A percentile compares a stretch with the other conserved stretches of the same genome.
These are phyloP conservation scores for Orchestia grillus DNA, from an alignment of 1,140 invertebrate genomes.

Conservation along the genomic window DNA sequence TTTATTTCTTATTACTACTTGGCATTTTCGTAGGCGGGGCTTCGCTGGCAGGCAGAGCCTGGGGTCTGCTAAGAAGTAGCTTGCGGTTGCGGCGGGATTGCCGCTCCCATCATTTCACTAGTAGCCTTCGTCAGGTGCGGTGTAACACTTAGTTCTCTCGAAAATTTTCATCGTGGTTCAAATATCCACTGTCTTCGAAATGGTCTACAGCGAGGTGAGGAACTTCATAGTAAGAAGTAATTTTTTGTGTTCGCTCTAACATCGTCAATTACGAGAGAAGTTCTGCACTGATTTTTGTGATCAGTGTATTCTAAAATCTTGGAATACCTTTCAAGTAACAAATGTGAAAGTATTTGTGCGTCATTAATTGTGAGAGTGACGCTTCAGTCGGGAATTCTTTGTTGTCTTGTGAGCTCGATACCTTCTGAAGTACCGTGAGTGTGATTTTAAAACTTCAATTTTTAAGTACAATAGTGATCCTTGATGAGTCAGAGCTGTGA, in stretches of 20 bases:
- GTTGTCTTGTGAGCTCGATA: neutral
- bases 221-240: neutral
- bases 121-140: neutral
- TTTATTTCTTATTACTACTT: neutral
- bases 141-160: neutral
- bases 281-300: neutral
- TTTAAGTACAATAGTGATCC: neutral
- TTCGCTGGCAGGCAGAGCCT: neutral
- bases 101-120: neutral
- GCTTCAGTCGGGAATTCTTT: neutral
- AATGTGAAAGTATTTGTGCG: neutral
- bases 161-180: neutral
- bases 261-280: neutral
- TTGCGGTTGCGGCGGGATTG: neutral
- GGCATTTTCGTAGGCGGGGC: neutral
- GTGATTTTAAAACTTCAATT: neutral
- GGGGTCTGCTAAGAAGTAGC: neutral
- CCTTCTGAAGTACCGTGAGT: neutral
- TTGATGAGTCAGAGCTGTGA: neutral
- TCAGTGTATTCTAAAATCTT: neutral
- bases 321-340: neutral
- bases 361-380: neutral
- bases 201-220: constrained; percentile 4
- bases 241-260: neutral
- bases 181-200: neutral